Evolutionary conservation across 1,140 invertebrate genomes (phyloP).

Genomic region (Meloidogyne chitwoodi): DNA sequence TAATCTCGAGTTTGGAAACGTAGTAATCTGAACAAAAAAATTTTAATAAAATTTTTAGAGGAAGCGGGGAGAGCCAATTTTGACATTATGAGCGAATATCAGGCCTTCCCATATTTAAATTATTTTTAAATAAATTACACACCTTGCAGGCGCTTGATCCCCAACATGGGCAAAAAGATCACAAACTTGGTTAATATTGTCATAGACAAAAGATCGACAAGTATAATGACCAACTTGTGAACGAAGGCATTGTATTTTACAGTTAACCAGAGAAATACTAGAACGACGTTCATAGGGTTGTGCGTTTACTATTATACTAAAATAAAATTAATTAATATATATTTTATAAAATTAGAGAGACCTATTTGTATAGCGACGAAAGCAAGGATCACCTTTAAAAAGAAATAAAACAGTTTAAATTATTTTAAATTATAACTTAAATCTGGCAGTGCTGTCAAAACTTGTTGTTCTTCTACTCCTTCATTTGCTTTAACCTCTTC

Average conservation of each 20-base stretch:
- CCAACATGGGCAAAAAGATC: conserved; percentile 59
- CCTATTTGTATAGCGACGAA: conserved; percentile 53
- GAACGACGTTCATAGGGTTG: conserved; percentile 58
- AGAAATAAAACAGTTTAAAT: background rate
- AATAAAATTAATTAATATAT: background rate
- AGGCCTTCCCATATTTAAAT: background rate
- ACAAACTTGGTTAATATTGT: conserved; percentile 59
- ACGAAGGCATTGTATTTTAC: conserved; percentile 54
- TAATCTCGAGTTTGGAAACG: conserved; percentile 59
- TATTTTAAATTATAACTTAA: conserved; percentile 34
- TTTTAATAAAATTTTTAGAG: background rate
- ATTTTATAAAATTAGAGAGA: background rate
- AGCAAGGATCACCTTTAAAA: conserved; percentile 55
- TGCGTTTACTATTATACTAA: conserved; percentile 53
- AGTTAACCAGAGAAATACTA: conserved; percentile 51
- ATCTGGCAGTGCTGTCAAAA: conserved; percentile 49
- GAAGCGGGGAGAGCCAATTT: too few relatives aligned
- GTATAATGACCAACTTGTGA: conserved; percentile 54
- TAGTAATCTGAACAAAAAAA: conserved; percentile 35
- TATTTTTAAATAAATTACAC: too few relatives aligned
- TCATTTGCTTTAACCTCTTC: background rate
- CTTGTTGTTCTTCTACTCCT: background rate
- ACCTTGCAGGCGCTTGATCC: conserved; percentile 53
- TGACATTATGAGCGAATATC: too few relatives aligned
- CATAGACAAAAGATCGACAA: conserved; percentile 59